Evolutionary conservation across 2,888 invertebrate genomes (phyloP).

Genomic region (Drosophila falleni): DNA sequence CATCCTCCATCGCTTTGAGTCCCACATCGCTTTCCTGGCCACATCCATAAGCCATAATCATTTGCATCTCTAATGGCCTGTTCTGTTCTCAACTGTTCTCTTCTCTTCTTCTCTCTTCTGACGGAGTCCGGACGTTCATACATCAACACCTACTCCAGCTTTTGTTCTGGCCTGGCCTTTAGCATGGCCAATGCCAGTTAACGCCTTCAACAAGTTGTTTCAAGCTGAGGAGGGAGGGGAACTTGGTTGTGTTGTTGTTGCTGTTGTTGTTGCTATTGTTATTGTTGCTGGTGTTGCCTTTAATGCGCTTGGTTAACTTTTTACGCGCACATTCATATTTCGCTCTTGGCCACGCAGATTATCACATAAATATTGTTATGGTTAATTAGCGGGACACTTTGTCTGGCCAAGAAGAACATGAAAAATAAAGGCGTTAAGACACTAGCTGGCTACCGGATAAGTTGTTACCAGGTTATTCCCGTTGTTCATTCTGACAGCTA

Average conservation of each 20-base stretch:
- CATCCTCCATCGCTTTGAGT: neutral
- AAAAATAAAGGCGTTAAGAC: constrained; percentile 42
- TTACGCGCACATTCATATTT: constrained; percentile 66
- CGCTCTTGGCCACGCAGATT: constrained; percentile 55
- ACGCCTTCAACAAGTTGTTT: constrained; percentile 41
- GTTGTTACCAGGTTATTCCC: constrained; percentile 1
- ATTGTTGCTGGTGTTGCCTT: constrained; percentile 31
- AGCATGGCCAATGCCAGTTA: constrained; percentile 21
- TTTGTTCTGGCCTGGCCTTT: neutral
- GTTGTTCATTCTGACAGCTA: constrained; percentile 33
- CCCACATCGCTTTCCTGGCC: neutral
- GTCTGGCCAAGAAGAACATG: constrained; percentile 34
- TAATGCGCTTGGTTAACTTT: constrained; percentile 74
- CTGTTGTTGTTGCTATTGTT: constrained; percentile 30
- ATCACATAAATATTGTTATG: constrained; percentile 81
- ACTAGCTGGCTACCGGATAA: constrained; percentile 34
- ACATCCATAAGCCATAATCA: constrained; percentile 71
- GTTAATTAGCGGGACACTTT: constrained; percentile 79
- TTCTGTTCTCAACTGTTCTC: too few species aligned
- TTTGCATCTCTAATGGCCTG: constrained; percentile 75
- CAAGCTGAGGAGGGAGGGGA: constrained; percentile 1
- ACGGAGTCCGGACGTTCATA: constrained; percentile 59
- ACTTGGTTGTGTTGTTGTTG: constrained; percentile 16
- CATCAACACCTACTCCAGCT: constrained; percentile 57
- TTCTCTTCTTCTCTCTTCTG: constrained; percentile 26